A percentile compares a stretch with the other conserved stretches of the same genome.
Conservation (phyloP, 2,888 invertebrate species). For the Dexiosoma caninum region DNA sequence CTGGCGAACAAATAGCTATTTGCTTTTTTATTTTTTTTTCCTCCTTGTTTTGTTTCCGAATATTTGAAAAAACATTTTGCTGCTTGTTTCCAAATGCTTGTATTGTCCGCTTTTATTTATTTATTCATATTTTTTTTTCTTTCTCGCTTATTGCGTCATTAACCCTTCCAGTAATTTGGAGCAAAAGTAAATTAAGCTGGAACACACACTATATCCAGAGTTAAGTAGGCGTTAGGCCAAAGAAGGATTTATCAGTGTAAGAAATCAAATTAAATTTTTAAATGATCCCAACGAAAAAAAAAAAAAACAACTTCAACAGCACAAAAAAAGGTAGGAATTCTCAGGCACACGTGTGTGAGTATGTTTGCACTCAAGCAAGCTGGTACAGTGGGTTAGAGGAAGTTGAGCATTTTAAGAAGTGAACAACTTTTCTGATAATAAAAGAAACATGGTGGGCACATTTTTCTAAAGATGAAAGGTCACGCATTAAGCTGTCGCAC, state of each 20-base stretch:
- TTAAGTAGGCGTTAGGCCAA: slow-evolving; percentile 61
- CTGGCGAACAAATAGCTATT: slow-evolving; percentile 40
- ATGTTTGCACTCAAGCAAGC: background rate
- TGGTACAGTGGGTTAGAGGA: slow-evolving; percentile 6
- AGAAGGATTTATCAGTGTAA: slow-evolving; percentile 60
- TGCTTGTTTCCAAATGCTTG: slow-evolving; percentile 39
- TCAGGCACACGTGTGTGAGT: background rate
- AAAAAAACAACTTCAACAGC: slow-evolving; percentile 19
- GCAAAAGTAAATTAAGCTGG: slow-evolving; percentile 28
- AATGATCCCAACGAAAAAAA: slow-evolving; percentile 53
- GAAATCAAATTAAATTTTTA: slow-evolving; percentile 64
- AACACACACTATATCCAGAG: slow-evolving; percentile 26
- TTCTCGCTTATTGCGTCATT: slow-evolving; percentile 52
- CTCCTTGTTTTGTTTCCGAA: background rate
- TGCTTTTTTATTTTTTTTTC: background rate
- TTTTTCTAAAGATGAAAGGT: too few species aligned
- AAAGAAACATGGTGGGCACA: too few species aligned
- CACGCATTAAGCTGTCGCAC: too few species aligned
- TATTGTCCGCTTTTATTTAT: slow-evolving; percentile 19
- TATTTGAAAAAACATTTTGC: slow-evolving; percentile 20
- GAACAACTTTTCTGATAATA: too few species aligned
- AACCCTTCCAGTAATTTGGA: slow-evolving; percentile 49
- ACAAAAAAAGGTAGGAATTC: slow-evolving; percentile 42
- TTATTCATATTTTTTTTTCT: slow-evolving; percentile 12
- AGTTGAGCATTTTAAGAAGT: too few species aligned